Evolutionary conservation across 2,797 vertebrate species (phyloP).

Genomic region (Hemitrygon akajei): DNA sequence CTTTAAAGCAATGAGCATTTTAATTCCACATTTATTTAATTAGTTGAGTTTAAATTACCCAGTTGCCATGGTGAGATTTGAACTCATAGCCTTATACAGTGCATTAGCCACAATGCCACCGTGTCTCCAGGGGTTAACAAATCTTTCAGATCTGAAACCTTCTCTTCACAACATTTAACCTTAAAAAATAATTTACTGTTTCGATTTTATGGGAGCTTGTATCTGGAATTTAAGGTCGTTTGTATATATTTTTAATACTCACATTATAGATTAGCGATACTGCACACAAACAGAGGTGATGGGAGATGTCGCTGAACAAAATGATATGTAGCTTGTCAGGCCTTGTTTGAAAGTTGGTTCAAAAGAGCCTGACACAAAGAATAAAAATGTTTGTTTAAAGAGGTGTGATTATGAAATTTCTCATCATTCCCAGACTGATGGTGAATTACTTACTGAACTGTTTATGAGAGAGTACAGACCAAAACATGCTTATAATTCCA

Average conservation of each 20-base stretch:
- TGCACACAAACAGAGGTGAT: not conserved
- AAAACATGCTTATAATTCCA: not conserved
- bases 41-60: no score
- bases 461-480: not conserved
- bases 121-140: not conserved
- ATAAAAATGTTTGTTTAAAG: slow-evolving; percentile 13
- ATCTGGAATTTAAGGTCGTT: not conserved
- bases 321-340: not conserved
- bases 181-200: not conserved
- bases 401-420: not conserved
- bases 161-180: not conserved
- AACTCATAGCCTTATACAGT: no score
- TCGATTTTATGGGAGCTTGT: slow-evolving; percentile 1
- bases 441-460: not conserved
- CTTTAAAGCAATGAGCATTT: no score
- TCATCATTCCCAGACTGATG: not conserved
- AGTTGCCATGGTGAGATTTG: no score
- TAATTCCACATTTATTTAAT: no score
- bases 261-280: not conserved
- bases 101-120: no score
- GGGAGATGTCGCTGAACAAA: not conserved
- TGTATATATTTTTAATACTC: slow-evolving; percentile 11
- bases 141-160: not conserved
- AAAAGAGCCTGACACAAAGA: not conserved
- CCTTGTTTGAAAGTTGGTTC: slow-evolving; percentile 1